Conservation (phyloP, 2,797 vertebrate species). For the Natrix natrix region DNA sequence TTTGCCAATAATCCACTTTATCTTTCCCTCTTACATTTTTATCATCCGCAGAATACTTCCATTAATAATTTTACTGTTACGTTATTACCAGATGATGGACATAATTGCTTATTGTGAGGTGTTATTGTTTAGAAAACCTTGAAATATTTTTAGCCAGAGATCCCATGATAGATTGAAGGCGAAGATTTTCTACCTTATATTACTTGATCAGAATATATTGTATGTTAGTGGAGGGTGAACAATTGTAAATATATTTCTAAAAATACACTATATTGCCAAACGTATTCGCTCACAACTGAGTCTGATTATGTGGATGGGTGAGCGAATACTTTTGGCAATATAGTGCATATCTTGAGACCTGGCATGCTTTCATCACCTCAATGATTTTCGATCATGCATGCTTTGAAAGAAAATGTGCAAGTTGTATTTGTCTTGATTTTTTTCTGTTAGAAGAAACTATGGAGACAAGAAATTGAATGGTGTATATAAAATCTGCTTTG, state of each 20-base stretch:
- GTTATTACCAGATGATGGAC: background rate
- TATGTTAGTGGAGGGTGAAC: background rate
- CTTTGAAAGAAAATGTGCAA: background rate
- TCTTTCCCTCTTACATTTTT: background rate
- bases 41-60: background rate
- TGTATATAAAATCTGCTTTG: background rate
- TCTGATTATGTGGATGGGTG: too few relatives aligned
- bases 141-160: background rate
- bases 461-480: background rate
- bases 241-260: conserved; percentile 5
- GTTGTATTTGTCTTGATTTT: background rate
- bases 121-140: background rate
- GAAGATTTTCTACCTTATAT: background rate
- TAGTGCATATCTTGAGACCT: background rate
- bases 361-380: background rate
- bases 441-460: background rate
- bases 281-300: too few relatives aligned
- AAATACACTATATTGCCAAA: background rate
- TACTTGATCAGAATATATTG: background rate
- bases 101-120: background rate
- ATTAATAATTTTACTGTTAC: background rate
- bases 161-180: background rate
- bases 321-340: too few relatives aligned
- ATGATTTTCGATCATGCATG: background rate
- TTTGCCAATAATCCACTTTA: background rate